phyloP scores from a whole-genome alignment of 2,113 vertebrate genomes.

The Megaceryle maxima region DNA sequence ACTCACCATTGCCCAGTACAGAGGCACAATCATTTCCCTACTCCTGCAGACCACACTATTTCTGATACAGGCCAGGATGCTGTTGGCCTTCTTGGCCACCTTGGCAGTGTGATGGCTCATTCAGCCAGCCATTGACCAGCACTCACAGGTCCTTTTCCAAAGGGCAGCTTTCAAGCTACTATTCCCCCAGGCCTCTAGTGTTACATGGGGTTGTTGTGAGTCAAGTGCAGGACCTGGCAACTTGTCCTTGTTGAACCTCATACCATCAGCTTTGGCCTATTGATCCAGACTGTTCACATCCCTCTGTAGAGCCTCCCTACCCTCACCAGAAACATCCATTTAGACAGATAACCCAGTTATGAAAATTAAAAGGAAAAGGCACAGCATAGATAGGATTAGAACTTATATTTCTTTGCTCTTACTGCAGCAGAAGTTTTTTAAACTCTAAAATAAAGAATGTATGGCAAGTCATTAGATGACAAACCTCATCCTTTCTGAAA shows the following conservation, averaged over 20 bases:
- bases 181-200: not conserved
- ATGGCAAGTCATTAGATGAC: not conserved
- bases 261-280: not conserved
- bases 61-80: not conserved
- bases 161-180: not conserved
- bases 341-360: too few species aligned
- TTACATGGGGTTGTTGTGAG: not conserved
- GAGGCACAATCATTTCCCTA: not conserved
- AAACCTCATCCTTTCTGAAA: not conserved
- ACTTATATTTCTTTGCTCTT: not conserved
- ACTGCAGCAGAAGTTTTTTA: not conserved
- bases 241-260: not conserved
- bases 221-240: not conserved
- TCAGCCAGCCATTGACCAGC: not conserved
- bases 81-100: not conserved
- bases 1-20: not conserved
- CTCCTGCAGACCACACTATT: not conserved
- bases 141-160: not conserved
- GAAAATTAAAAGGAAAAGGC: not conserved
- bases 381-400: not conserved
- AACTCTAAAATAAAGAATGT: not conserved
- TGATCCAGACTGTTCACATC: not conserved
- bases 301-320: too few species aligned
- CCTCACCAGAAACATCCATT: not conserved
- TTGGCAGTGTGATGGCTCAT: not conserved